Evolutionary conservation across 2,888 invertebrate species (phyloP).

Genomic region (Hipparchia sbordonii): DNA sequence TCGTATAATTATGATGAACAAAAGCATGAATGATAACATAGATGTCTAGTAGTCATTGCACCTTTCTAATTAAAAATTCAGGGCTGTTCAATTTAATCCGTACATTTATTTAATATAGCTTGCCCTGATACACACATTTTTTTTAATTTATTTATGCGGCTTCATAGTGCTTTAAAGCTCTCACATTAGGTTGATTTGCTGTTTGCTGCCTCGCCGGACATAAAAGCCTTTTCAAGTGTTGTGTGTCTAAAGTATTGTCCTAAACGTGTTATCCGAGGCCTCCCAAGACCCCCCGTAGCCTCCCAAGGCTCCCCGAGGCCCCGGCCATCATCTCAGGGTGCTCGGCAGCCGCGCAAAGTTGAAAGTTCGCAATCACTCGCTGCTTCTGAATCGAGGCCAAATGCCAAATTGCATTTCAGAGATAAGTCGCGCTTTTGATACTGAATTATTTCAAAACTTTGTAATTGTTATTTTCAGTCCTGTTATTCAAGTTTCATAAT

Average conservation of each 20-base stretch:
- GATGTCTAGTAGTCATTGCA: no score
- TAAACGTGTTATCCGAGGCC: not conserved
- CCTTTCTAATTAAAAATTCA: no score
- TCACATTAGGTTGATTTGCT: not conserved
- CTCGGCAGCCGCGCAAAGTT: not conserved
- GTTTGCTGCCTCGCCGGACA: not conserved
- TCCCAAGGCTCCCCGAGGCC: not conserved
- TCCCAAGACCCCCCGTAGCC: not conserved
- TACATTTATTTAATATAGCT: no score
- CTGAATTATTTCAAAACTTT: conserved; percentile 5
- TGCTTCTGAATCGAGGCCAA: not conserved
- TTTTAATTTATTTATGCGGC: no score
- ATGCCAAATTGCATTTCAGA: conserved; percentile 7
- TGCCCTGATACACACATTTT: no score
- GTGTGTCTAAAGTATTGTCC: not conserved
- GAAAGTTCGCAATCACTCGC: not conserved
- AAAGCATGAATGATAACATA: no score
- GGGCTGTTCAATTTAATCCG: no score
- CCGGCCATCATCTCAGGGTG: not conserved
- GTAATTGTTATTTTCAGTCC: not conserved
- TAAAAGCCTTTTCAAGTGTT: conserved; percentile 3
- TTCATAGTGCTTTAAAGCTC: no score
- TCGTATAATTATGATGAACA: no score
- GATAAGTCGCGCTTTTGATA: not conserved
- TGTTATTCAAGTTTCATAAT: not conserved